Evolutionary conservation across 2,113 vertebrate genomes (phyloP), one percentile per base, ranked within the genome.

Genomic region (Tapirus terrestris): DNA sequence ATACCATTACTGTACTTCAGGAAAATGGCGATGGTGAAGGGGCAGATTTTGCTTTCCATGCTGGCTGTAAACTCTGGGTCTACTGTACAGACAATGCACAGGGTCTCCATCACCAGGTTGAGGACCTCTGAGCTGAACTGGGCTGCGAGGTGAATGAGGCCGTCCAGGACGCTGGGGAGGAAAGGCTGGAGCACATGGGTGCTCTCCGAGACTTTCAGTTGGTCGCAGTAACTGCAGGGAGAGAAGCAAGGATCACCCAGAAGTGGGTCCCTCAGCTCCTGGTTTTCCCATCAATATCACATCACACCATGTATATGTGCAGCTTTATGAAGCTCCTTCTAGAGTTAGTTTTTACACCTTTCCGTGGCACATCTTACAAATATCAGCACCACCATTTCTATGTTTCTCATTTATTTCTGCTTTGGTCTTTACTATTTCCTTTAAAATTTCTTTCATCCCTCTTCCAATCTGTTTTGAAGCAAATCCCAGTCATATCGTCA

Each of bases 51-150:
- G 98, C 99, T 99, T 99, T 99, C 99, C 25, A 99, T 99, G 23
- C 98, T 99, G 39, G 99, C 99, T 86, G 99, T 99, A 96, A 99
- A 99, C 0, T 98, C 99, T 0, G 99, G 98, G 98, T 99, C 99
- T 14, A 99, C 99, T 0, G 99, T 99, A 98, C 99, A 99, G 18
- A 99, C 99, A 11, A 99, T 99, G 98, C 99, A 99, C 70, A 99
- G 98, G 0, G 99, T 99, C 98, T 99, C 99, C 99, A 99, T 99
- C 98, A 99, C 99, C 0, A 99, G 99, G 93, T 99, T 99, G 45
- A 99, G 99, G 84, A 99, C 99, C 97, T 99, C 99, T 0, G 99
- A 99, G 97, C 99, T 99, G 98, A 99, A 99, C 98, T 99, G 99
- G 45, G 99, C 99, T 0, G 99, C 99, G 87, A 99, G 98, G 97